Evolutionary conservation across 2,888 invertebrate genomes (phyloP).

Genomic region (Hypomecis atomaria): DNA sequence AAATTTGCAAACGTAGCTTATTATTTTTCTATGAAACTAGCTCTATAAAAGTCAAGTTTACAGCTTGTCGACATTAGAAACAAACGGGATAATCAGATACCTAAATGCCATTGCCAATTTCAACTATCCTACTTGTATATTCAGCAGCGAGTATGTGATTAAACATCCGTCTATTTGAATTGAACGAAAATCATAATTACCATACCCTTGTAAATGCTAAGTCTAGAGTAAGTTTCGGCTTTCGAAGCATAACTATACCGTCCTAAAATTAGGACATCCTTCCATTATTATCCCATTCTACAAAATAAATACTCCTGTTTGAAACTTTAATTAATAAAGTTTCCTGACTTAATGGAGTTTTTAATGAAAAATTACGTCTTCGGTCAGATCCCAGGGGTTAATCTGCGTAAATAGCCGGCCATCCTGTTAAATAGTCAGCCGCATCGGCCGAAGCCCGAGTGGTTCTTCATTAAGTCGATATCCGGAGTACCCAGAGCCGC

Average conservation of each 20-base stretch:
- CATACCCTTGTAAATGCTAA: too few relatives aligned
- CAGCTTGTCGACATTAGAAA: too few relatives aligned
- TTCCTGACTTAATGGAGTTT: slow-evolving; percentile 50
- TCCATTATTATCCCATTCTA: slow-evolving; percentile 39
- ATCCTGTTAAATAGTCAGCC: slow-evolving; percentile 61
- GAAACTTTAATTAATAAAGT: slow-evolving; percentile 50
- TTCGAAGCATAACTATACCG: slow-evolving; percentile 15
- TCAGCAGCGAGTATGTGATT: too few relatives aligned
- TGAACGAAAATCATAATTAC: too few relatives aligned
- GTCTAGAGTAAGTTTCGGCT: too few relatives aligned
- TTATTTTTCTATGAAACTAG: too few relatives aligned
- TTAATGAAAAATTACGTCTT: slow-evolving; percentile 62
- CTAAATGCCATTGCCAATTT: too few relatives aligned
- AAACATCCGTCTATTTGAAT: too few relatives aligned
- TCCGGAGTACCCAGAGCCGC: slow-evolving; percentile 43
- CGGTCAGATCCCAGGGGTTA: slow-evolving; percentile 57
- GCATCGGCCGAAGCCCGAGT: slow-evolving; percentile 59
- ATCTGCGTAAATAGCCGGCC: slow-evolving; percentile 61
- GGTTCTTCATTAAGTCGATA: slow-evolving; percentile 70
- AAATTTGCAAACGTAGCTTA: too few relatives aligned
- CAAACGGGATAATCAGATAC: too few relatives aligned
- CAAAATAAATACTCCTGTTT: slow-evolving; percentile 40
- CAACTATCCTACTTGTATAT: too few relatives aligned
- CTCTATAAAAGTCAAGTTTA: too few relatives aligned
- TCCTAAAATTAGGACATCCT: slow-evolving; percentile 34